Percentiles rank a stretch among this genome's conserved stretches.
Evolutionary conservation across 1,140 invertebrate species (phyloP).

Genomic region (Hycleus phaleratus): DNA sequence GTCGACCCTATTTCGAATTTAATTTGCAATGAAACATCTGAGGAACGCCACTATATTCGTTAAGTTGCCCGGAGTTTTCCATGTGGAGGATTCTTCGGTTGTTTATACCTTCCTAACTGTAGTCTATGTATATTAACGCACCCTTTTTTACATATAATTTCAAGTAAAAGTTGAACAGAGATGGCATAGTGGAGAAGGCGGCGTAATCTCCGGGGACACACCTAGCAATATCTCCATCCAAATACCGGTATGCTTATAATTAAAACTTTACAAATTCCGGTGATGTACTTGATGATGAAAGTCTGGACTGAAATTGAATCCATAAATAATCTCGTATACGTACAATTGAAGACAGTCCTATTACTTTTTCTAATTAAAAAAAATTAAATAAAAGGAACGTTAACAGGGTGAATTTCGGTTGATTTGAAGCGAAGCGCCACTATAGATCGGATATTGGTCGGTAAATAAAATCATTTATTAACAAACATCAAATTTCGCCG

Average conservation of each 20-base stretch:
- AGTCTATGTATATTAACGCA: no score
- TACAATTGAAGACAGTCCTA: background rate
- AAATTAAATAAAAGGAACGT: background rate
- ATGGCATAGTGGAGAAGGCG: no score
- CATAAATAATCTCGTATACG: slow-evolving; percentile 18
- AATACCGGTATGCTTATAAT: slow-evolving; percentile 25
- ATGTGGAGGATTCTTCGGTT: no score
- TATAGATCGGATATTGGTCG: slow-evolving; percentile 12
- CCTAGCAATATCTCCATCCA: slow-evolving; percentile 16
- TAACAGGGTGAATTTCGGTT: background rate
- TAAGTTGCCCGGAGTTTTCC: no score
- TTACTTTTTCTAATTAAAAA: background rate
- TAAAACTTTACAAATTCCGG: slow-evolving; percentile 28
- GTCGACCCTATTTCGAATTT: no score
- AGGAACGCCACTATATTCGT: no score
- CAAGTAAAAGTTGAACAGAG: no score
- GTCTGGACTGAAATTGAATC: slow-evolving; percentile 21
- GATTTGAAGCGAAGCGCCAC: background rate
- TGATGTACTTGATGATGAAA: slow-evolving; percentile 22
- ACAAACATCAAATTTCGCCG: slow-evolving; percentile 18
- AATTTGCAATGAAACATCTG: no score
- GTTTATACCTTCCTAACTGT: no score
- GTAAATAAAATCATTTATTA: slow-evolving; percentile 20
- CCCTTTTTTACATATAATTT: no score
- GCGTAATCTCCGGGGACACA: background rate